Conservation (phyloP, 92 coral and sea anemone genomes). For the Blastomussa wellsi region DNA sequence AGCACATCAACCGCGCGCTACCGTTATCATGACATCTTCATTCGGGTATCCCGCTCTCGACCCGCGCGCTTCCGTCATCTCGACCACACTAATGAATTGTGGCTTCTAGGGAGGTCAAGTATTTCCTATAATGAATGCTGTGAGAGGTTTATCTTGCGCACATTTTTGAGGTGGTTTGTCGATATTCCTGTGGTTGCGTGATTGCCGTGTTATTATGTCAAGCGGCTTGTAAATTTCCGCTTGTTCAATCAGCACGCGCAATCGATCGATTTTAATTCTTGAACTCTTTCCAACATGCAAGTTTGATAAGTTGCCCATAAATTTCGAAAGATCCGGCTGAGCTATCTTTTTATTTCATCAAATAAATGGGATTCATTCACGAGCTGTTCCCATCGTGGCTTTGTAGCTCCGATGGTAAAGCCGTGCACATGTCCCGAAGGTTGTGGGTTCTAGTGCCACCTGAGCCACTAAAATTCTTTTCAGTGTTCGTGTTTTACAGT, state of each 20-base stretch:
- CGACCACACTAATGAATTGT: constrained; percentile 8
- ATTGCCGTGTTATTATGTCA: not conserved
- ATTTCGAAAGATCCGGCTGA: not conserved
- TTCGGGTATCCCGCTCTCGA: not conserved
- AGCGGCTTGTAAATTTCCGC: constrained; percentile 3
- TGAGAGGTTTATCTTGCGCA: constrained; percentile 27
- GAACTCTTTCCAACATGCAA: not conserved
- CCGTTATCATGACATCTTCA: not conserved
- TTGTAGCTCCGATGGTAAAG: no score
- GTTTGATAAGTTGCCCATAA: not conserved
- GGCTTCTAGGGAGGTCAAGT: constrained; percentile 35
- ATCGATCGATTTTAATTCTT: not conserved
- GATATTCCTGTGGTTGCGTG: constrained; percentile 26
- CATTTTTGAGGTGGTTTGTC: constrained; percentile 1
- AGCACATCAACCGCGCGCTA: constrained; percentile 9
- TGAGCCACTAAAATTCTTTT: no score
- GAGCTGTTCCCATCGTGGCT: no score
- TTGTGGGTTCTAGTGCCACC: no score
- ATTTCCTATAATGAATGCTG: constrained; percentile 14
- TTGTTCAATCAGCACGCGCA: constrained; percentile 16
- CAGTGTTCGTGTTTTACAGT: no score
- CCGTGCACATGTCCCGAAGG: no score
- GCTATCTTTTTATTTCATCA: no score
- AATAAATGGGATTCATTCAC: no score
- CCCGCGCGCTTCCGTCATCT: constrained; percentile 6